Evolutionary conservation across 2,113 vertebrate species (phyloP), one percentile per base, ranked within the genome.

Genomic region (Axis porcinus): DNA sequence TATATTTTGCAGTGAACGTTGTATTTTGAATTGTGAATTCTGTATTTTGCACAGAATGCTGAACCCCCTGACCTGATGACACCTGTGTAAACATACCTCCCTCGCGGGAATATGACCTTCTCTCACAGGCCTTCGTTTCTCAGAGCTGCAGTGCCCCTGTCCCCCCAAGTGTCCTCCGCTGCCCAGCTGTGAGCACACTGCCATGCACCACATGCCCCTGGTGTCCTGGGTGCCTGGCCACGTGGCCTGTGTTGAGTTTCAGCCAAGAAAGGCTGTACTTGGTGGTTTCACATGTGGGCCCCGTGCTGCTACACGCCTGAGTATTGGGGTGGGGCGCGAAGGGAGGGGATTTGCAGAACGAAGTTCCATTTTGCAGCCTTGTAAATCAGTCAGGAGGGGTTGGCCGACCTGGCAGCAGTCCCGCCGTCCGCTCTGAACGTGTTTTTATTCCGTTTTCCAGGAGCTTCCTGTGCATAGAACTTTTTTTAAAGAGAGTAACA

Each of bases 361-460:
- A 97, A 98, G 98, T 97, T 96, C 97, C 98, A 95, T 97, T 98
- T 98, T 89, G 43, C 97, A 97, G 97, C 97, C 98, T 98, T 97
- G 96, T 98, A 98, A 98, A 98, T 98, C 97, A 98, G 97, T 98
- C 98, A 98, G 98, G 97, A 98, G 97, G 97, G 97, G 43, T 94
- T 99, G 97, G 98, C 97, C 97, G 87, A 81, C 95, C 98, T 98
- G 97, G 98, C 83, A 4, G 28, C 81, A 94, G 97, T 98, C 96
- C 98, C 74, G 1, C 5, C 4, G 74, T 89, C 92, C 33, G 21
- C 93, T 43, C 40, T 33, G 85, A 85, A n/a, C 55, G 5, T 94
- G 91, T 76, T 86, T 94, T 64, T 52, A 33, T n/a, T 97, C 55
- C 1, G 36, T 85, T 94, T 93, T 86, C 79, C 81, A 79, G 85